Base-by-base conservation (phyloP, 2,113 vertebrate species). In the Calyptommatus sinebrachiatus region DNA sequence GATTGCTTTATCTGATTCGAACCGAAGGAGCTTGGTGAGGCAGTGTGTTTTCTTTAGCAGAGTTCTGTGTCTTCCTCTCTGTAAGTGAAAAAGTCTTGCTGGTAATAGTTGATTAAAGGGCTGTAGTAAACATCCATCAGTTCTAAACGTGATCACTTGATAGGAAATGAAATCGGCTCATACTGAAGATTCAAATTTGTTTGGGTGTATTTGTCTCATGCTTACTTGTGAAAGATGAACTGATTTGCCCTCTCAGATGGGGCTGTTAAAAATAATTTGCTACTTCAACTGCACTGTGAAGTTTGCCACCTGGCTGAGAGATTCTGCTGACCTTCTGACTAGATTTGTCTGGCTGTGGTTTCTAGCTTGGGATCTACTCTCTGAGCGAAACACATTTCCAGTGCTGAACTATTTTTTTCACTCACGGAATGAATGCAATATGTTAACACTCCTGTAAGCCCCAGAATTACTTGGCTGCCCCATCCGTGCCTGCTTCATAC, bases 401-500 rank as follows among this genome's bases (percentile, higher is more conserved):
- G 20, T 89, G 80, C 86, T 85, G 88, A 93, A 90, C 88, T 92
- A 91, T 93, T 93, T 94, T 41, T 94, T 92, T 91, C 87, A 85
- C 80, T 76, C 90, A 79, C 45, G 86, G 91, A 92, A 91, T 94
- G 92, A 94, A 94, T 94, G 92, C 93, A 93, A 88, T 92, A 90
- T 92, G 92, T 92, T 94, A 93, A 91, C 93, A 89, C 92, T 93
- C 91, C 91, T 92, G 90, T 92, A 88, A 84, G 79, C 91, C 91
- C 88, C 90, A 92, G 92, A 93, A 94, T 89, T 92, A 94, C 94
- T 92, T 90, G 92, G 93, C 94, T 93, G 93, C 90, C 93, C 94
- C 94, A 95, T 94, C 94, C 94, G 94, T 93, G 95, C 94, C 95
- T 94, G 95, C 93, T 91, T 92, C 72, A 72, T 78, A 87, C 94